Base-by-base conservation (phyloP, 1,140 invertebrate genomes). In the Drosophila neocordata region DNA sequence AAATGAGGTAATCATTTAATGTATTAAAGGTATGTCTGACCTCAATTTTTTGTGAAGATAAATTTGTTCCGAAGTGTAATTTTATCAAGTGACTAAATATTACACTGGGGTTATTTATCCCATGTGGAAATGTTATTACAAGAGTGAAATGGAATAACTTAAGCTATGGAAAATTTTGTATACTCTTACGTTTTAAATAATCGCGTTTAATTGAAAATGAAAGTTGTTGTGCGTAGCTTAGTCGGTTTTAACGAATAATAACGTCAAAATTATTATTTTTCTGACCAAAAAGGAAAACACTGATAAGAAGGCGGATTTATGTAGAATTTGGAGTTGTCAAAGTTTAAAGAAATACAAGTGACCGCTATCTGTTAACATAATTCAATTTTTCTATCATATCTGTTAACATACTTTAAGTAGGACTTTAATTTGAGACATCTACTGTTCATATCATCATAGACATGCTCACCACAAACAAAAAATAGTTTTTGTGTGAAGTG, bases 401-500 rank as follows among this genome's bases (percentile, higher is more conserved):
- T 24, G 2, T 24, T 24, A 24, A 24, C 2, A 2, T 24, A 24
- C 11, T 35, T 9, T 11, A 35, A 35, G 34, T 11, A 35, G 8
- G 11, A 35, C 34, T 35, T 35, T 35, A 35, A 44, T 18, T 18
- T 44, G 6, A 8, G 15, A 15, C 41, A 18, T 6, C 8, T 9
- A 18, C 15, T 48, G 41, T 20, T 20, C 15, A 18, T 48, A 20
- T 48, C 5, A 35, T 35, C 27, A 35, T 35, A 31, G 34, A 3
- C 34, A 11, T 48, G 41, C 15, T 4, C 41, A 48, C 41, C 20
- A 20, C 73, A 80, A 80, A 68, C 63, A 84, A 76, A 77, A 84
- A 84, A 38, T 73, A 51, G 65, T 72, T 69, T 44, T n/a, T 66
- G 64, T 65, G 74, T 53, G 62, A 74, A 62, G 72, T 73, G 63